Evolutionary conservation across 1,140 invertebrate species (phyloP), one percentile per base, ranked within the genome.

Genomic region (Vanessa atalanta): DNA sequence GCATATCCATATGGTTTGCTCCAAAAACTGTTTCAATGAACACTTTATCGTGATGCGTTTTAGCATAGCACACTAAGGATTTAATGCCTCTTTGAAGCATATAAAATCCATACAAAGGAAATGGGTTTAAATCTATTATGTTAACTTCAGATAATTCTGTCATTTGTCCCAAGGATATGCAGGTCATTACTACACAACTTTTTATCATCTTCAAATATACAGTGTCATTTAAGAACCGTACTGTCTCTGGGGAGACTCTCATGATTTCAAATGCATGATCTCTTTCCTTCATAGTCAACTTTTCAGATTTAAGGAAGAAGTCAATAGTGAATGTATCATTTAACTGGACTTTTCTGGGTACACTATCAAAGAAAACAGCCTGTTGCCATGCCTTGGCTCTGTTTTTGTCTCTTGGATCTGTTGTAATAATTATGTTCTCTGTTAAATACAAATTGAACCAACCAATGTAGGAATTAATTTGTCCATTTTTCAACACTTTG

Each of bases 391-490:
- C 96, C 75, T 93, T 94, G 31, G 93, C 92, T 68, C 90, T 83
- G 12, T 91, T 91, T 7, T 92, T 89, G 14, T 94, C 83, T 65
- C 75, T 83, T 5, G 93, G 94, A 81, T 94, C 83, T 20, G 91
- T 94, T 43, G 93, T 94, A 48, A 97, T 90, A 4, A 84, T 93
- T 31, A 95, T 94, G 55, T 94, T 93, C 16, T 95, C 94, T 81
- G 95, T 95, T n/a, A 97, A 89, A 83, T 95, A 85, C 65, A 97
- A 91, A 82, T 95, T 95, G 89, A 97, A 97, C 95, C 95, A 97
- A 13, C 95, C 93, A 47, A 95, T 94, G 53, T 96, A 87, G 23
- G 94, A 94, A 93, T 96, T 95, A 8, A 96, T 80, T 63, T 84
- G 85, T n/a, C 95, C 95, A 83, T 83, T 77, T 47, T 89, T 79